Percentiles rank a stretch among this genome's conserved stretches.
These are phyloP conservation scores for Luperina testacea DNA, from an alignment of 2,888 invertebrate genomes.

Conservation along the genomic window DNA sequence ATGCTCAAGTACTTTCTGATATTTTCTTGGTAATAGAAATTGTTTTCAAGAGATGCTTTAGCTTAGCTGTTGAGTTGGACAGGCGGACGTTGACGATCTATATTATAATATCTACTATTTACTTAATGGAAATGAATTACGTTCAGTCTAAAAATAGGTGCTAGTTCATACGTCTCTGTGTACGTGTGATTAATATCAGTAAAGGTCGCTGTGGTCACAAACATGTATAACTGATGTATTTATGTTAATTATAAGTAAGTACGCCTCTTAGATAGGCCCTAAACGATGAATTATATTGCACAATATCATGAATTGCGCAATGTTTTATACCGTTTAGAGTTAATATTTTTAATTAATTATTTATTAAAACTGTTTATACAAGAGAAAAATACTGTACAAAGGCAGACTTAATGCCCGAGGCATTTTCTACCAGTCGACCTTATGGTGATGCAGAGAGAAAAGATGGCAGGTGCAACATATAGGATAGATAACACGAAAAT, in stretches of 20 bases:
- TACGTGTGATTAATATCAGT: background rate
- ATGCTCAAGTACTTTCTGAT: background rate
- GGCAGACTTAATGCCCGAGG: too few relatives aligned
- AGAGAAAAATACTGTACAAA: too few relatives aligned
- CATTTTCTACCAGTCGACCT: too few relatives aligned
- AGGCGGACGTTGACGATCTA: background rate
- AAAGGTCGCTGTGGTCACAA: slow-evolving; percentile 17
- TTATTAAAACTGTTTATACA: too few relatives aligned
- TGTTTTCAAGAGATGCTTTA: background rate
- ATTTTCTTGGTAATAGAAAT: background rate
- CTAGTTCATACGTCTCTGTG: background rate
- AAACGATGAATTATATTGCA: background rate
- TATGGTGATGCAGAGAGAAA: too few relatives aligned
- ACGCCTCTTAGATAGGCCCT: background rate
- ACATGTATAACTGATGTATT: background rate
- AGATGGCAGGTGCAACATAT: too few relatives aligned
- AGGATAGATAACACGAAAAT: too few relatives aligned
- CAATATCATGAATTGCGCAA: background rate
- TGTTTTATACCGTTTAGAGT: background rate
- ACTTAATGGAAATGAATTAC: background rate
- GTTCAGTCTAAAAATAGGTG: background rate
- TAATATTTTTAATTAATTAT: background rate
- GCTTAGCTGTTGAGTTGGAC: background rate
- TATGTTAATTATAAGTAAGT: slow-evolving; percentile 1
- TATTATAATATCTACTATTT: background rate